Percentiles rank a stretch among this genome's conserved stretches.
These are phyloP conservation scores for Gymnocephalus cernua DNA, from an alignment of 2,113 vertebrate species.

Conservation along the genomic window DNA sequence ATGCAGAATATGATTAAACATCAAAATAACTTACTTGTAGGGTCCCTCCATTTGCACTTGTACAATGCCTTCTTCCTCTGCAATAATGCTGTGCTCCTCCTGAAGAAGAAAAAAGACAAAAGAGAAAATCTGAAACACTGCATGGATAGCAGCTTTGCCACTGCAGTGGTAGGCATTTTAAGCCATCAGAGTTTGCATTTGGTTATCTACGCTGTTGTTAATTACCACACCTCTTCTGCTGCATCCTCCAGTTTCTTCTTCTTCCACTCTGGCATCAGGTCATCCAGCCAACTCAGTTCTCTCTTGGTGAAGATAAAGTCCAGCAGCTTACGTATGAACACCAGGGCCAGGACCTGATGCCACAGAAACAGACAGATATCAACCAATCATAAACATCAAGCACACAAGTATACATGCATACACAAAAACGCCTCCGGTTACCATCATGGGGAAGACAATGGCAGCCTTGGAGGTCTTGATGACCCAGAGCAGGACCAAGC, in stretches of 20 bases:
- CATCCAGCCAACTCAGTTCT: constrained; percentile 98
- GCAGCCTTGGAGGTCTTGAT: constrained; percentile 97
- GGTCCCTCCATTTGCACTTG: constrained; percentile 94
- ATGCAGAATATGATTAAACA: constrained; percentile 22
- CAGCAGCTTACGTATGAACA: constrained; percentile 97
- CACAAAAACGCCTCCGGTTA: constrained; percentile 68
- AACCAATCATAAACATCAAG: constrained; percentile 12
- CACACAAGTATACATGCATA: neutral
- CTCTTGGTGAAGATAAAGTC: constrained; percentile 96
- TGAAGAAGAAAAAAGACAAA: constrained; percentile 65
- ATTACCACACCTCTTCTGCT: constrained; percentile 89
- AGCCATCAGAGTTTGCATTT: neutral
- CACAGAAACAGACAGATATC: neutral
- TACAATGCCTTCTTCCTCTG: constrained; percentile 95
- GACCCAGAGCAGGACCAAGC: constrained; percentile 94
- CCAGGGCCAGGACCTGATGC: constrained; percentile 93
- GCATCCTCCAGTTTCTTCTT: constrained; percentile 99
- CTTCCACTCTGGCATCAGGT: constrained; percentile 99
- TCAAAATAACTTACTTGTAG: constrained; percentile 88
- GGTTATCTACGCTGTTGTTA: neutral
- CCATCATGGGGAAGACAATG: constrained; percentile 99
- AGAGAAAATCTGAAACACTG: neutral
- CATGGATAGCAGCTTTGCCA: neutral
- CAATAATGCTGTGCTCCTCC: constrained; percentile 97
- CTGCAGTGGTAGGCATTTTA: neutral